These are phyloP conservation scores for Cryptophagus acutangulus DNA, from an alignment of 2,888 invertebrate species.

Conservation along the genomic window DNA sequence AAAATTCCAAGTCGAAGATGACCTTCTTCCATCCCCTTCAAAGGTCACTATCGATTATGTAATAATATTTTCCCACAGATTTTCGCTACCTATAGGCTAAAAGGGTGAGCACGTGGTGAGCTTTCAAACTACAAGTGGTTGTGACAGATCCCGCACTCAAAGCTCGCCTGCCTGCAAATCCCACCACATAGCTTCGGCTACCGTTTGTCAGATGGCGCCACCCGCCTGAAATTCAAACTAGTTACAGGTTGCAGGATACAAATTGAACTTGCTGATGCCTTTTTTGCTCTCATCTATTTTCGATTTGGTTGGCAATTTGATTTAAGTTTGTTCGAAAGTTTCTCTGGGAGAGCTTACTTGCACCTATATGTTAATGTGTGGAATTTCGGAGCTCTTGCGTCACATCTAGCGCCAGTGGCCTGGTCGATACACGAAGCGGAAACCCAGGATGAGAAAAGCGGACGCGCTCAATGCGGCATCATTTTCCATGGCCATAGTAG, in stretches of 20 bases:
- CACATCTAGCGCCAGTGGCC: slow-evolving; percentile 1
- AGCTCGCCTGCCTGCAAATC: too few species aligned
- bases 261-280: too few species aligned
- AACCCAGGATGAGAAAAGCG: not conserved
- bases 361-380: not conserved
- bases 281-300: too few species aligned
- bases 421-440: not conserved
- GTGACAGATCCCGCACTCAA: too few species aligned
- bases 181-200: too few species aligned
- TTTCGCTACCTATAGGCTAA: not conserved
- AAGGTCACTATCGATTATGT: slow-evolving; percentile 7
- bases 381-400: not conserved
- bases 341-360: too few species aligned
- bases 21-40: slow-evolving; percentile 1
- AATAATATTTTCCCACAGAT: not conserved
- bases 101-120: slow-evolving; percentile 5
- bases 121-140: slow-evolving; percentile 1
- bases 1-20: not conserved
- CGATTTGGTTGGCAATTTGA: too few species aligned
- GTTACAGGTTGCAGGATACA: not conserved
- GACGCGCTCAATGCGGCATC: too few species aligned
- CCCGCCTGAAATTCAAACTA: not conserved
- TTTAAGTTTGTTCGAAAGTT: too few species aligned
- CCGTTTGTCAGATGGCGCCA: not conserved
- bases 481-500: too few species aligned